phyloP scores from a whole-genome alignment of 2,113 vertebrate genomes.

The Prionailurus viverrinus region DNA sequence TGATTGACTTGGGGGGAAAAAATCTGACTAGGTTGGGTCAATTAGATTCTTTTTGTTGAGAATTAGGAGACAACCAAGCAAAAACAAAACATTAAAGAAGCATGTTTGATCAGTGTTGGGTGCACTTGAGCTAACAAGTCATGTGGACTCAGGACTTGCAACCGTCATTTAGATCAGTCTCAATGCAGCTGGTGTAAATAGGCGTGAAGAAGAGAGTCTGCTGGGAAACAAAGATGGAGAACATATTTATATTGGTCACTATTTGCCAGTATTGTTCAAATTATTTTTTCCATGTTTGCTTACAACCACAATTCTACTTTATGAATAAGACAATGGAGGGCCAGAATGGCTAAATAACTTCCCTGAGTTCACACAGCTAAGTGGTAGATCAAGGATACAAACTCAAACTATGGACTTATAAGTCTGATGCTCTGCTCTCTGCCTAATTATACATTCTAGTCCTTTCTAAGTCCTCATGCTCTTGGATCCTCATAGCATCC shows the following conservation, averaged over 20 bases:
- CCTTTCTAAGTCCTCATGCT: background rate
- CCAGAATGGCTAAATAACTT: background rate
- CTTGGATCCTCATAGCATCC: no score
- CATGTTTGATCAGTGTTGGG: background rate
- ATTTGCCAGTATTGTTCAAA: background rate
- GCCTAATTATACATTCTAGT: background rate
- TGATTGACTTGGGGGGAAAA: background rate
- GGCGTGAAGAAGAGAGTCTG: background rate
- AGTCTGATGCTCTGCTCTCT: background rate
- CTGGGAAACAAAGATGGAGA: background rate
- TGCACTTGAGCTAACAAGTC: background rate
- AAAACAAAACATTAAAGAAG: background rate
- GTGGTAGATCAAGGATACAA: background rate
- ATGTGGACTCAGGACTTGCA: background rate
- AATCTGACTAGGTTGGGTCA: background rate
- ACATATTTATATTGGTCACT: background rate
- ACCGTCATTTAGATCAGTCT: background rate
- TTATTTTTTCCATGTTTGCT: background rate
- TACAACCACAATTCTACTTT: background rate
- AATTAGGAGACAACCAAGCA: background rate
- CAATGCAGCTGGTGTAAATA: background rate
- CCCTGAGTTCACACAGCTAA: background rate
- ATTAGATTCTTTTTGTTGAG: background rate
- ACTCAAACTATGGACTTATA: background rate
- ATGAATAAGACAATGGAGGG: background rate